Conservation (phyloP, 2,888 invertebrate species). For the Dendrolimus houi region DNA sequence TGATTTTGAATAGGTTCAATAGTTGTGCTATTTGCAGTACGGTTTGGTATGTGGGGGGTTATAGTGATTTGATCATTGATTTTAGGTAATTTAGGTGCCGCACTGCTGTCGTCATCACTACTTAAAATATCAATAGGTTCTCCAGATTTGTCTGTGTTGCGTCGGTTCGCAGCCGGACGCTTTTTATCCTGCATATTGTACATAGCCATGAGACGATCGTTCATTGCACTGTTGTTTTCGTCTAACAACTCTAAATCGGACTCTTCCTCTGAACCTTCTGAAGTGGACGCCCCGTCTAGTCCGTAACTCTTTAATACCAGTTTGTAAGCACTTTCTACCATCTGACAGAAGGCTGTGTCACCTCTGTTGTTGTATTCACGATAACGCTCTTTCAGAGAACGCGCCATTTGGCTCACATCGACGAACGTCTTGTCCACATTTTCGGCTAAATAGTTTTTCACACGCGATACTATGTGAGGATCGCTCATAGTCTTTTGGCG, state of each 20-base stretch:
- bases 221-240: slow-evolving; percentile 86
- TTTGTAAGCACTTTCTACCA: slow-evolving; percentile 87
- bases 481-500: slow-evolving; percentile 68
- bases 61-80: slow-evolving; percentile 69
- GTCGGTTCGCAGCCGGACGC: slow-evolving; percentile 48
- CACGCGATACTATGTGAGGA: slow-evolving; percentile 76
- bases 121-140: slow-evolving; percentile 67
- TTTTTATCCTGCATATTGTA: slow-evolving; percentile 71
- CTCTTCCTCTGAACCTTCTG: slow-evolving; percentile 78
- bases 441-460: slow-evolving; percentile 86
- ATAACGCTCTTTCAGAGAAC: slow-evolving; percentile 82
- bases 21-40: slow-evolving; percentile 36
- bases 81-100: slow-evolving; percentile 65
- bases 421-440: slow-evolving; percentile 88
- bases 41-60: slow-evolving; percentile 57
- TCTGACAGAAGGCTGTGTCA: slow-evolving; percentile 84
- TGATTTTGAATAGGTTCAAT: slow-evolving; percentile 36
- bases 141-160: slow-evolving; percentile 53
- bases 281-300: slow-evolving; percentile 74
- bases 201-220: slow-evolving; percentile 71
- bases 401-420: slow-evolving; percentile 90
- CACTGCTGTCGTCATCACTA: slow-evolving; percentile 57
- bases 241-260: slow-evolving; percentile 85
- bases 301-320: slow-evolving; percentile 83
- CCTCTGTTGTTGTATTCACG: slow-evolving; percentile 89